These are phyloP conservation scores for Syndactyla subalaris DNA, from an alignment of 2,797 vertebrate genomes.

Conservation along the genomic window DNA sequence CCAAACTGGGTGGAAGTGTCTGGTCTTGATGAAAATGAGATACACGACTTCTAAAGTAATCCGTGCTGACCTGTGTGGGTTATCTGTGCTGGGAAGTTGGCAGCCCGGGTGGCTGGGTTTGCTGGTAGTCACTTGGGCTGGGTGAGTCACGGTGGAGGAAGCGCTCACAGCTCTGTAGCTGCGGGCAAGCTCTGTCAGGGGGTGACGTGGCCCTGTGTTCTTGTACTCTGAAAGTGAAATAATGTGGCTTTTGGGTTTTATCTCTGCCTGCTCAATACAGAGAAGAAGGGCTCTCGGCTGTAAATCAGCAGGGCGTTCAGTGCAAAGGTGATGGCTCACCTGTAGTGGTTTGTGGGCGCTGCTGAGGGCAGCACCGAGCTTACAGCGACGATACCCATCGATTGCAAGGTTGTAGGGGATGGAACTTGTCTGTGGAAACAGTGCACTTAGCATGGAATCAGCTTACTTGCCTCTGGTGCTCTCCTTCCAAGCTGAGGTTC, in stretches of 20 bases:
- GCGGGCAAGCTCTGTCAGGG: not conserved
- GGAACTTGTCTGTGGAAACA: not conserved
- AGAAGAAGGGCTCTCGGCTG: not conserved
- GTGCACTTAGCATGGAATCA: not conserved
- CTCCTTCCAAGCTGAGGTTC: not conserved
- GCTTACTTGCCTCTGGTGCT: not conserved
- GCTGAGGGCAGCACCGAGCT: not conserved
- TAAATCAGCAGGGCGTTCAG: accelerated
- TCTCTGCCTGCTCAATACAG: not conserved
- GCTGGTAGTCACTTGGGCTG: accelerated
- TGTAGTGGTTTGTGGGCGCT: not conserved
- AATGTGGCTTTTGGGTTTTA: not conserved
- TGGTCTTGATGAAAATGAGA: constrained; percentile 27
- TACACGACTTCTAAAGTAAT: accelerated
- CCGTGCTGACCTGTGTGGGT: accelerated
- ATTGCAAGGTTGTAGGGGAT: accelerated
- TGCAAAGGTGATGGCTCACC: accelerated
- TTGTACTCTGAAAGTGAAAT: not conserved
- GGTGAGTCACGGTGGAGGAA: not conserved
- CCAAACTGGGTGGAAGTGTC: not conserved
- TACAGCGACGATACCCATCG: not conserved
- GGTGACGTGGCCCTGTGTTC: not conserved
- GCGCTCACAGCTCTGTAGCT: accelerated
- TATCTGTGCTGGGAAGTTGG: not conserved
- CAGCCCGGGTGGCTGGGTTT: not conserved